These are phyloP conservation scores for Heliconius aoede DNA, from an alignment of 2,888 invertebrate genomes.

Conservation along the genomic window DNA sequence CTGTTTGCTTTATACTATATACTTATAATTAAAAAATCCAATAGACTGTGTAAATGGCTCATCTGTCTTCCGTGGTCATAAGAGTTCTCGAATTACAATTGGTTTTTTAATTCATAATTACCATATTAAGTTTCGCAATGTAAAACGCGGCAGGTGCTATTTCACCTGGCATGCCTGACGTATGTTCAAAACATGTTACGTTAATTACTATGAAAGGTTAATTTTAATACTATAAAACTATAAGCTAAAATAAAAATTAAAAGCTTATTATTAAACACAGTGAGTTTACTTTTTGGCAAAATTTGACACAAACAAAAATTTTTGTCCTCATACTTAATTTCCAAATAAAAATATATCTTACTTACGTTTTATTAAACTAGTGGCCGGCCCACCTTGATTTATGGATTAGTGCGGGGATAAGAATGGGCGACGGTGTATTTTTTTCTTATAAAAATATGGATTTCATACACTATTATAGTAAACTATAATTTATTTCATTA, in stretches of 20 bases:
- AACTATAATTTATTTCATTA: neutral
- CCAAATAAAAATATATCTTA: neutral
- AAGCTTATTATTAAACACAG: neutral
- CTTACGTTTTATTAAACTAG: neutral
- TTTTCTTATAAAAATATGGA: neutral
- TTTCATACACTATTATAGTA: neutral
- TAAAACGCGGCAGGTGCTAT: conserved; percentile 71
- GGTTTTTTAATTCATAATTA: conserved; percentile 58
- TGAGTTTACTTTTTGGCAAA: neutral
- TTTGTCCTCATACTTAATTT: neutral
- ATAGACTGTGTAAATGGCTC: conserved; percentile 76
- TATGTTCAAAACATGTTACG: conserved; percentile 68
- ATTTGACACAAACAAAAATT: neutral
- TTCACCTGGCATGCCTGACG: conserved; percentile 74
- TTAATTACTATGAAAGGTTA: conserved; percentile 62
- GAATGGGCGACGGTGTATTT: neutral
- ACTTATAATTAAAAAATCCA: conserved; percentile 55
- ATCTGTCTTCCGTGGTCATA: conserved; percentile 70
- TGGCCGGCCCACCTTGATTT: neutral
- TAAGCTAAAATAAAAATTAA: neutral
- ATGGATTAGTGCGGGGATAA: neutral
- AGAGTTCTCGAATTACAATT: conserved; percentile 73
- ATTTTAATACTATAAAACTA: conserved; percentile 25
- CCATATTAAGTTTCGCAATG: conserved; percentile 77
- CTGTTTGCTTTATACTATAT: conserved; percentile 33